A percentile compares a stretch with the other conserved stretches of the same genome.
phyloP scores from a whole-genome alignment of 2,113 vertebrate genomes.

The Saimiri boliviensis region DNA sequence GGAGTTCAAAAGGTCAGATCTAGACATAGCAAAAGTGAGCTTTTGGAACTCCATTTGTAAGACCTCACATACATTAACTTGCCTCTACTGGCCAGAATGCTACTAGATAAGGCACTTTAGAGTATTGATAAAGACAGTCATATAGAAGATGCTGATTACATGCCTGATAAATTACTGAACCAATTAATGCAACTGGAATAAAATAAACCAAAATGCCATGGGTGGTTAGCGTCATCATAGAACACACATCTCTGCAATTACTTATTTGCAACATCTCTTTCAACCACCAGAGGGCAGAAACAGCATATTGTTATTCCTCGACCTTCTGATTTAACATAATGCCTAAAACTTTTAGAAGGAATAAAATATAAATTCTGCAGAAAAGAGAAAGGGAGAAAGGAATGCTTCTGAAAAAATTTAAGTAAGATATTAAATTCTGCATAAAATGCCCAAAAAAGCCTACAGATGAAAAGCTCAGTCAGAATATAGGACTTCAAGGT shows the following conservation, averaged over 20 bases:
- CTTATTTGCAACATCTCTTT: constrained; percentile 20
- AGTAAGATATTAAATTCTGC: not conserved
- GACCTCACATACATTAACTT: not conserved
- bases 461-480: not conserved
- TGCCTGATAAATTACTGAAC: not conserved
- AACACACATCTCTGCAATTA: not conserved
- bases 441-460: not conserved
- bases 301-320: not conserved
- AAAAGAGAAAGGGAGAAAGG: not conserved
- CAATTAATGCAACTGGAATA: not conserved
- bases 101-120: not conserved
- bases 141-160: not conserved
- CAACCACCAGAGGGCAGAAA: constrained; percentile 72
- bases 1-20: not conserved
- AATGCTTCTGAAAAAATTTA: not conserved
- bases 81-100: not conserved
- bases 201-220: not conserved
- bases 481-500: not conserved
- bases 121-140: not conserved
- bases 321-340: not conserved
- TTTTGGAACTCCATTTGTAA: not conserved
- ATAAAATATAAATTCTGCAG: constrained; percentile 1
- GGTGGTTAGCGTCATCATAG: not conserved
- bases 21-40: not conserved
- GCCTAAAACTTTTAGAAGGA: not conserved